Evolutionary conservation across 1,140 invertebrate species (phyloP).

Genomic region (Leucophenga varia): DNA sequence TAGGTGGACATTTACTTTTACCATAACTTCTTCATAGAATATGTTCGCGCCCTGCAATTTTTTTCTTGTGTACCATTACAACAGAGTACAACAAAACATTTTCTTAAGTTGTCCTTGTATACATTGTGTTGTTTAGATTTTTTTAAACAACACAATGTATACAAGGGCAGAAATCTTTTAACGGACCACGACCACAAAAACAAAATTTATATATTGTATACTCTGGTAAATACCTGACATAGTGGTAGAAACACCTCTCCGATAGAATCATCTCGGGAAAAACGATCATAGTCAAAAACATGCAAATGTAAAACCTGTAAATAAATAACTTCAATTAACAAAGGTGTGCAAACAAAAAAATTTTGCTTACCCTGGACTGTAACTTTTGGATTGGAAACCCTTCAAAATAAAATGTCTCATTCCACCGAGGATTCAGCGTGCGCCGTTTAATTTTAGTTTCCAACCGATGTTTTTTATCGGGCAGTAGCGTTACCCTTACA

Average conservation of each 20-base stretch:
- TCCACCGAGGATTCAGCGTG: constrained; percentile 95
- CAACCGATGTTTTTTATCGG: constrained; percentile 94
- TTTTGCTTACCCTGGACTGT: constrained; percentile 71
- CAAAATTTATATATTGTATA: too few species aligned
- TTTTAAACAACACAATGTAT: too few species aligned
- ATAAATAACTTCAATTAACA: constrained; percentile 27
- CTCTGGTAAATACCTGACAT: constrained; percentile 82
- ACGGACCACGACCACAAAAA: too few species aligned
- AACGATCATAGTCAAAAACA: constrained; percentile 94
- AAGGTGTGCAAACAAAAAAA: neutral
- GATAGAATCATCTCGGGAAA: constrained; percentile 92
- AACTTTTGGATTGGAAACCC: constrained; percentile 92
- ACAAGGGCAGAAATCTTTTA: too few species aligned
- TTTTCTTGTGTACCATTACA: too few species aligned
- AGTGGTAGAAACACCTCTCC: constrained; percentile 93
- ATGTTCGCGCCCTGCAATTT: too few species aligned
- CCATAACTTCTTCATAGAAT: too few species aligned
- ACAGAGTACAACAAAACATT: too few species aligned
- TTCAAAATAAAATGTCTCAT: constrained; percentile 98
- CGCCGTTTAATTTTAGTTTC: constrained; percentile 96
- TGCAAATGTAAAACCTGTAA: constrained; percentile 87
- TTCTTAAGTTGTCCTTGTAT: too few species aligned
- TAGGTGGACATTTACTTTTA: too few species aligned
- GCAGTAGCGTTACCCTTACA: constrained; percentile 87
- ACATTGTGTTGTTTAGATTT: too few species aligned